Percentiles rank a stretch among this genome's conserved stretches.
phyloP scores from a whole-genome alignment of 2,888 invertebrate species.

The Macrostomum cliftonense region DNA sequence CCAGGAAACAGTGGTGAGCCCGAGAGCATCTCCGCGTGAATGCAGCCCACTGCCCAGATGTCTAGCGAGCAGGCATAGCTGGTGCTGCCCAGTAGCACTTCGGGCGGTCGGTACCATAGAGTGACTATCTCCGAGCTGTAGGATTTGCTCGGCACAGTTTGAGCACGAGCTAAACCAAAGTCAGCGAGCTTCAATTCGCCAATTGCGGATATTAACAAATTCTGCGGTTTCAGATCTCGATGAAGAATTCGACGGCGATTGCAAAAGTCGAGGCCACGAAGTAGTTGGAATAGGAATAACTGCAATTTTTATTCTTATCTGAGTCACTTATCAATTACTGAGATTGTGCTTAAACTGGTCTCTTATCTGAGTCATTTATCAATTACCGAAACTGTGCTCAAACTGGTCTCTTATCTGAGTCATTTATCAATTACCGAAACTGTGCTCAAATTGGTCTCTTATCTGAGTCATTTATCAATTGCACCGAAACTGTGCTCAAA shows the following conservation, averaged over 20 bases:
- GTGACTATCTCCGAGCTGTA: constrained; percentile 94
- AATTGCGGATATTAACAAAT: constrained; percentile 80
- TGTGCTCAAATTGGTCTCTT: too few species aligned
- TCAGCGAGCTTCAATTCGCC: constrained; percentile 95
- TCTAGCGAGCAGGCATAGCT: constrained; percentile 49
- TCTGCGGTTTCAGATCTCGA: constrained; percentile 90
- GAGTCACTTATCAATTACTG: too few species aligned
- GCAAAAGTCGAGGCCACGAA: constrained; percentile 85
- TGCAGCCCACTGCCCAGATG: constrained; percentile 84
- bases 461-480: neutral
- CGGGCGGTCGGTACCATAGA: constrained; percentile 94
- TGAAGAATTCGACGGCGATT: constrained; percentile 86
- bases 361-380: too few species aligned
- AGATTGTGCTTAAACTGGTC: too few species aligned
- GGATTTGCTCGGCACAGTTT: constrained; percentile 91
- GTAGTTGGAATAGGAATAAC: constrained; percentile 83
- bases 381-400: too few species aligned
- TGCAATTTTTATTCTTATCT: constrained; percentile 36
- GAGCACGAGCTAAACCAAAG: constrained; percentile 83
- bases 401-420: too few species aligned
- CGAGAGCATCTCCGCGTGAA: constrained; percentile 94
- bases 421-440: too few species aligned
- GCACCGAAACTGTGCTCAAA: too few species aligned
- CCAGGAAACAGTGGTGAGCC: constrained; percentile 93
- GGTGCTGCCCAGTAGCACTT: constrained; percentile 86